Evolutionary conservation across 2,888 invertebrate species (phyloP), one percentile per base, ranked within the genome.

Genomic region (Plemyria rubiginata): DNA sequence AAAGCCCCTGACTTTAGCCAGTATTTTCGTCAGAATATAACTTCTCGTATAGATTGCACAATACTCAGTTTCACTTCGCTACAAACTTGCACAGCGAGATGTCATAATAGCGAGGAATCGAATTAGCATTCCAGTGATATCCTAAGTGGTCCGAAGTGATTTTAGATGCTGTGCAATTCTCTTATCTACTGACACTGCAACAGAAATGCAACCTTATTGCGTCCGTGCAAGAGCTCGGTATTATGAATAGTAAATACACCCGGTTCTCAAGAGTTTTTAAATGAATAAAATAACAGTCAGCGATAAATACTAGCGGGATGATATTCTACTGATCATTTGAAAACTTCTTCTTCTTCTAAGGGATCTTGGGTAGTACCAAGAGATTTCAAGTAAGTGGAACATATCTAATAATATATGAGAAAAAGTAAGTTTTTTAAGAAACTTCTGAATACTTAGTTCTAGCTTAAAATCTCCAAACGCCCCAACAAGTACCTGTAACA

Each of bases 401-500:
- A n/a, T 41, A n/a, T 41, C 13, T n/a, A 40, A 13, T 11, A 41
- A 41, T 7, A 13, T 13, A 0, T 8, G 15, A 15, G 8, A 15
- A 7, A 43, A 15, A 43, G 13, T 6, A 43, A 43, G 2, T 7
- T n/a, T n/a, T n/a, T 43, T 41, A 8, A 15, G 22, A 22, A 22
- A 22, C 22, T 22, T 22, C 3, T 7, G 2, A 15, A 15, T 43
- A 43, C 43, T 43, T 43, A 41, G 41, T 13, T 41, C n/a, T 13
- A 41, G 16, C n/a, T 45, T 45, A 36, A 48, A 38, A 57, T 48
- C 57, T 60, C 52, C 48, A 48, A 60, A n/a, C 46, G 32, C 54
- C 40, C 56, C 38, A 49, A 46, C 51, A 54, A 56, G 64, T 77
- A 77, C 77, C 78, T 77, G 77, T 29, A 76, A 74, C 68, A 73